Evolutionary conservation across 2,888 invertebrate species (phyloP).

Genomic region (Acleris sparsana): DNA sequence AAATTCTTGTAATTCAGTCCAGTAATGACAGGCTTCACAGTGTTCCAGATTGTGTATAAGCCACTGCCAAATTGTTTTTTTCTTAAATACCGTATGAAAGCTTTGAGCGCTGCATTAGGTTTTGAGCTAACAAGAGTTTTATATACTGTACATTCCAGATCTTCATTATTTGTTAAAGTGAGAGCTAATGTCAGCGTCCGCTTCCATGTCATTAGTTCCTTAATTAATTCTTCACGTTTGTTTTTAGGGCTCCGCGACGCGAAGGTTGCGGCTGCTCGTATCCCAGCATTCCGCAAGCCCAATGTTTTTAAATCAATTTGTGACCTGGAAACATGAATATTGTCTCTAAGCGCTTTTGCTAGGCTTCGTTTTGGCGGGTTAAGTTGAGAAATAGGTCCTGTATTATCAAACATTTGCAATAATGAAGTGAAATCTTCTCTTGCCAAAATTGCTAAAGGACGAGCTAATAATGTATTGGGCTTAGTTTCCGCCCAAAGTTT

Average conservation of each 20-base stretch:
- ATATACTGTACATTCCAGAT: not conserved
- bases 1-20: not conserved
- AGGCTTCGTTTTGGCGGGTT: slow-evolving; percentile 19
- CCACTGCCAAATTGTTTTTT: not conserved
- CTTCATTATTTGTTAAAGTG: slow-evolving; percentile 11
- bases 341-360: slow-evolving; percentile 24
- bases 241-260: not conserved
- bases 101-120: slow-evolving; percentile 14
- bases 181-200: slow-evolving; percentile 9
- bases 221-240: not conserved
- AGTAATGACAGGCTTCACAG: slow-evolving; percentile 13
- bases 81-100: slow-evolving; percentile 15
- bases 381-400: not conserved
- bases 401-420: slow-evolving; percentile 5
- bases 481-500: not conserved
- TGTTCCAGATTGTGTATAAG: slow-evolving; percentile 5
- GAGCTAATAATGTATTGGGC: slow-evolving; percentile 9
- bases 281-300: slow-evolving; percentile 17
- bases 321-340: slow-evolving; percentile 14
- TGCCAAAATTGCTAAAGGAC: slow-evolving; percentile 13
- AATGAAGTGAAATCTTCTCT: not conserved
- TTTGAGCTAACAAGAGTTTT: slow-evolving; percentile 6
- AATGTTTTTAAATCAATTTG: slow-evolving; percentile 2
- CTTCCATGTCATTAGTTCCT: slow-evolving; percentile 6
- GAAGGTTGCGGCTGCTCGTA: slow-evolving; percentile 16